phyloP scores from a whole-genome alignment of 2,113 vertebrate species.

The Aspidoscelis tigris region DNA sequence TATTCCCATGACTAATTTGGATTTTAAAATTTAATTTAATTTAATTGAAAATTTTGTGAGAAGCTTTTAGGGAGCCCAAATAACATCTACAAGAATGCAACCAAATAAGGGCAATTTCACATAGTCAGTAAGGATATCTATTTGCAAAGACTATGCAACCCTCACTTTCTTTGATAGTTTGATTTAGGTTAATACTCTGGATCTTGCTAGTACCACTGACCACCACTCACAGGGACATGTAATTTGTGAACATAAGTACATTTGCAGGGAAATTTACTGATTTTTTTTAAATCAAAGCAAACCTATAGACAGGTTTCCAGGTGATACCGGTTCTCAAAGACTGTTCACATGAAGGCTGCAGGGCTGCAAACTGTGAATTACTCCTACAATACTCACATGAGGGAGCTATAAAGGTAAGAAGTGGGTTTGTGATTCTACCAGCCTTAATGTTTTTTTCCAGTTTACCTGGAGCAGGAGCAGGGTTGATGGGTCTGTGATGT shows the following conservation, averaged over 20 bases:
- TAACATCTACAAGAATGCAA: too few species aligned
- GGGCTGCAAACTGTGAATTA: neutral
- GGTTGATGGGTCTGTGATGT: conserved; percentile 13
- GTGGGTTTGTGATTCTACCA: conserved; percentile 1
- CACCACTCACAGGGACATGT: neutral
- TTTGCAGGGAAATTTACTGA: neutral
- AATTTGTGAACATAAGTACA: neutral
- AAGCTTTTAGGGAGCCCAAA: too few species aligned
- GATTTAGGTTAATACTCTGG: neutral
- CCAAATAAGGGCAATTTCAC: too few species aligned
- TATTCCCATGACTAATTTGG: too few species aligned
- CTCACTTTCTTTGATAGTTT: neutral
- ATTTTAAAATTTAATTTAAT: too few species aligned
- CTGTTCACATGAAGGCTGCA: neutral
- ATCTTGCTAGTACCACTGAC: neutral
- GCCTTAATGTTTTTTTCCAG: neutral
- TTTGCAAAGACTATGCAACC: too few species aligned
- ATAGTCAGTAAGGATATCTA: too few species aligned
- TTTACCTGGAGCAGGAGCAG: neutral
- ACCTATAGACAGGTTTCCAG: neutral
- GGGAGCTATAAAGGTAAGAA: neutral
- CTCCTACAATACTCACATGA: neutral
- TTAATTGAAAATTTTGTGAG: too few species aligned
- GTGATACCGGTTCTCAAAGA: neutral
- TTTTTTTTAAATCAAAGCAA: neutral